Evolutionary conservation across 1,140 invertebrate genomes (phyloP), one percentile per base, ranked within the genome.

Genomic region (Diorhabda elongata): DNA sequence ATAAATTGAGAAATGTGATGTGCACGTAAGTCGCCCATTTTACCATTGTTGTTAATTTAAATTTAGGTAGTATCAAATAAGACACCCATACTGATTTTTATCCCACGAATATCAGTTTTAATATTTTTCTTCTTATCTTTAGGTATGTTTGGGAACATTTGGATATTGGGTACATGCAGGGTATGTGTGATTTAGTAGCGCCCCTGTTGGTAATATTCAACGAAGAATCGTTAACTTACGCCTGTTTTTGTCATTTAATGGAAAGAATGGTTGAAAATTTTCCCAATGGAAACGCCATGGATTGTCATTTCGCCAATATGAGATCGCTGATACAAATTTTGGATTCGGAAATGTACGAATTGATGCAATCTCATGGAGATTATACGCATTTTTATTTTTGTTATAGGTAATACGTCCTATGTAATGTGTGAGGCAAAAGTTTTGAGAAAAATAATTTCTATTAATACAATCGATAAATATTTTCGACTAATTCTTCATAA

Each of bases 371-470:
- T 69, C 93, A 96, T 82, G 94, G 94, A 6, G 96, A 98, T 81
- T 97, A 95, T 82, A 97, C 95, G 9, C 95, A 98, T 81, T 97
- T 98, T 82, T 98, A 97, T 82, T 98, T 98, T 83, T 97, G 95
- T 80, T 98, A 98, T 81, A 67, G 65, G 65, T 67, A 59, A 67
- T 8, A 62, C 3, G 26, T 26, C 26, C 26, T 26, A 26, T 26
- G 26, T 26, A 26, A 26, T 26, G 26, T 26, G 26, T 26, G 26
- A 26, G 26, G 26, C 26, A 26, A 26, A 26, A 26, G 26, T 26
- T 26, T 26, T 26, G 26, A 26, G 26, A 26, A 26, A 26, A 26
- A 1, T 26, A 26, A 26, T 26, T 26, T 26, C 26, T 1, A 26
- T 26, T 26, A 26, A 26, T 26, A 1, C 26, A 1, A 26, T 26